phyloP scores from a whole-genome alignment of 2,888 invertebrate genomes.

The Seira sanloemensis region DNA sequence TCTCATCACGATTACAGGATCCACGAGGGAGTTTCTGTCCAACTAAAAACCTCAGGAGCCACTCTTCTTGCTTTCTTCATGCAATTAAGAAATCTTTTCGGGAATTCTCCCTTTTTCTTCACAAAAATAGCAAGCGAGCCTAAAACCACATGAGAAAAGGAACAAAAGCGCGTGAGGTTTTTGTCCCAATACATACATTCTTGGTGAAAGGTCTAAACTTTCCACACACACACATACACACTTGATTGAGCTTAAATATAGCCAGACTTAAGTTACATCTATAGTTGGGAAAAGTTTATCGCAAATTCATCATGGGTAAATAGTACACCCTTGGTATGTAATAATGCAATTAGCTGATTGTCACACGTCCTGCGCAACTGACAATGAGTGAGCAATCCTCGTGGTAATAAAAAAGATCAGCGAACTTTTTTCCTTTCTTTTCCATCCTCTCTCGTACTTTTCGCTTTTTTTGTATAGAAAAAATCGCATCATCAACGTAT shows the following conservation, averaged over 20 bases:
- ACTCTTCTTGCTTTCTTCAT: constrained; percentile 9
- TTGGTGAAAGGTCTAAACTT: too few relatives aligned
- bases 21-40: constrained; percentile 23
- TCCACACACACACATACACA: too few relatives aligned
- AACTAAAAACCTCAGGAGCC: background rate
- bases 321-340: background rate
- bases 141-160: background rate
- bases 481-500: background rate
- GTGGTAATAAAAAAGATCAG: constrained; percentile 10
- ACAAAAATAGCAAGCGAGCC: constrained; percentile 2
- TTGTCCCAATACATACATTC: too few relatives aligned
- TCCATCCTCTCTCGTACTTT: background rate
- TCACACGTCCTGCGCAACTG: constrained; percentile 9
- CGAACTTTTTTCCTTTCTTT: background rate
- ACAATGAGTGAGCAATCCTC: background rate
- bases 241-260: too few relatives aligned
- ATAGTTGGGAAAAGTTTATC: too few relatives aligned
- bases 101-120: background rate
- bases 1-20: constrained; percentile 12
- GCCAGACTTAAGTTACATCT: too few relatives aligned
- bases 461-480: background rate
- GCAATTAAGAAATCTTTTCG: constrained; percentile 27
- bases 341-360: constrained; percentile 31
- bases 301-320: background rate
- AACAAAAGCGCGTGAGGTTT: background rate